Evolutionary conservation across 2,113 vertebrate genomes (phyloP).

Genomic region (Boulengeromyrus knoepffleri): DNA sequence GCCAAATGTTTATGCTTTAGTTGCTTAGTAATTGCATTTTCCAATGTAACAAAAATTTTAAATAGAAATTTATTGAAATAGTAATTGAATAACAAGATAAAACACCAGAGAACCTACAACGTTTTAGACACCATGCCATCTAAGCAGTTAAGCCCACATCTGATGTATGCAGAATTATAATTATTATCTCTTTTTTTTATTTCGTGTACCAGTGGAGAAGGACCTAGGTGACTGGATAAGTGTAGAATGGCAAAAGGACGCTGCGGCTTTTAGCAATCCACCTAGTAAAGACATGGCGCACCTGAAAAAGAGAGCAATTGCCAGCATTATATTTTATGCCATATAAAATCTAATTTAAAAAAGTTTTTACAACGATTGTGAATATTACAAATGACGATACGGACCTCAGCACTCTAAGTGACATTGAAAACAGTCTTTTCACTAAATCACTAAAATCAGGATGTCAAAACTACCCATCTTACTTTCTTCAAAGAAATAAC

Average conservation of each 20-base stretch:
- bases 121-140: not conserved
- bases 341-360: not conserved
- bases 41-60: not conserved
- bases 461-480: not conserved
- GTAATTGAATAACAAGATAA: not conserved
- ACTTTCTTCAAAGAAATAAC: not conserved
- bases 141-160: not conserved
- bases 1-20: too few species aligned
- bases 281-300: constrained; percentile 43
- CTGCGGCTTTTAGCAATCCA: constrained; percentile 40
- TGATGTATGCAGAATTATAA: not conserved
- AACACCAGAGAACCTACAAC: not conserved
- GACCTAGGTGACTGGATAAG: constrained; percentile 30
- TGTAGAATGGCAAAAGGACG: constrained; percentile 42
- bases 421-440: not conserved
- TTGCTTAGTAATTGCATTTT: not conserved
- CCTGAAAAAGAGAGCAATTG: not conserved
- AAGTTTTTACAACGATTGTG: too few species aligned
- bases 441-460: not conserved
- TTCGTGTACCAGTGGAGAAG: constrained; percentile 46
- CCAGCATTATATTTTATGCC: not conserved
- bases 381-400: not conserved
- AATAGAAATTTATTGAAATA: not conserved
- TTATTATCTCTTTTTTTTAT: not conserved
- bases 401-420: not conserved